These are phyloP conservation scores for Gallinago nigripennis DNA, from an alignment of 2,797 vertebrate species.

Conservation along the genomic window DNA sequence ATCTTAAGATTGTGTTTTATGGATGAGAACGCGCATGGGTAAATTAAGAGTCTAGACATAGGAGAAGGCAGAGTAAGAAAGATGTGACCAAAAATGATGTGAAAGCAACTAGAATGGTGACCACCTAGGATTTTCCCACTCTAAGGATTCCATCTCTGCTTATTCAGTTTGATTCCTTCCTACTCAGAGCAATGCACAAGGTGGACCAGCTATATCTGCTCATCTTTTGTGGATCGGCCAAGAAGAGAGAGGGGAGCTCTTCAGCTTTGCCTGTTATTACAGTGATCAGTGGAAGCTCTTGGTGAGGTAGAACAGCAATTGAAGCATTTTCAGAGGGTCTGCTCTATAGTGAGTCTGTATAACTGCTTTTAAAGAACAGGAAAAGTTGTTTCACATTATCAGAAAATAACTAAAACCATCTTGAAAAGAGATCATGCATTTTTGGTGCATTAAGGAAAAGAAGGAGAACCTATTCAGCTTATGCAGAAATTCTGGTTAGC, in stretches of 20 bases:
- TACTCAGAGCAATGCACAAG: neutral
- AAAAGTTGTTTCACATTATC: neutral
- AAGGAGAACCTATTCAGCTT: neutral
- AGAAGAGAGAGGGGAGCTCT: neutral
- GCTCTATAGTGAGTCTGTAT: neutral
- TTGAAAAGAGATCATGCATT: neutral
- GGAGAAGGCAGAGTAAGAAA: neutral
- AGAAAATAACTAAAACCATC: neutral
- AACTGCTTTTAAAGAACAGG: neutral
- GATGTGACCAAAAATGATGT: neutral
- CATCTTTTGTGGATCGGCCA: neutral
- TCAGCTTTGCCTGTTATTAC: neutral
- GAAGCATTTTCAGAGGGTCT: neutral
- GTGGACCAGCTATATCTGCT: neutral
- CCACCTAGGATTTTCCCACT: neutral
- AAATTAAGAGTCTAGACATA: neutral
- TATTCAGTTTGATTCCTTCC: slow-evolving; percentile 56
- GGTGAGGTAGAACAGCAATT: neutral
- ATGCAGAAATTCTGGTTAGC: neutral
- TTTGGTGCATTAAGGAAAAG: neutral
- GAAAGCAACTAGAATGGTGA: neutral
- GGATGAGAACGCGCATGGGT: neutral
- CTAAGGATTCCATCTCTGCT: neutral
- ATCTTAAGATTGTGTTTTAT: neutral
- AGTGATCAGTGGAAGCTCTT: neutral